Evolutionary conservation across 2,113 vertebrate genomes (phyloP).

Genomic region (Pantherophis guttatus): DNA sequence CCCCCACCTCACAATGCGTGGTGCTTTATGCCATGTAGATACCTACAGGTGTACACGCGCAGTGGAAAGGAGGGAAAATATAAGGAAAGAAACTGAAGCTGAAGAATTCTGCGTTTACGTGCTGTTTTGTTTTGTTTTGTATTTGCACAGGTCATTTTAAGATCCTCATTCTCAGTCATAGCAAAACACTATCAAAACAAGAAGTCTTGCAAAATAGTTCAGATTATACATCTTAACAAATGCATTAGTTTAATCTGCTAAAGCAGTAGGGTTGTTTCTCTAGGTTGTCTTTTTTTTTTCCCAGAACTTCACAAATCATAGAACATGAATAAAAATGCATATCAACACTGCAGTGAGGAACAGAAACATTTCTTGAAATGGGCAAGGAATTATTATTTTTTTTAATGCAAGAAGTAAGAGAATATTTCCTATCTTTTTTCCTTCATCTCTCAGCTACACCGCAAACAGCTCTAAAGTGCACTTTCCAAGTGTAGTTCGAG

Average conservation of each 20-base stretch:
- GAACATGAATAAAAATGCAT: constrained; percentile 72
- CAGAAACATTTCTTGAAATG: constrained; percentile 67
- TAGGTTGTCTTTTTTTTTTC: constrained; percentile 52
- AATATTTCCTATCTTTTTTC: constrained; percentile 72
- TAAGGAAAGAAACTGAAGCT: constrained; percentile 67
- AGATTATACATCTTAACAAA: constrained; percentile 70
- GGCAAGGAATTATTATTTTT: constrained; percentile 51
- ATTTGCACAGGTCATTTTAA: constrained; percentile 71
- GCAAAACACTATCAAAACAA: constrained; percentile 73
- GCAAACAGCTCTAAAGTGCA: constrained; percentile 74
- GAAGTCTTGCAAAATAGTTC: constrained; percentile 73
- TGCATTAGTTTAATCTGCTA: constrained; percentile 68
- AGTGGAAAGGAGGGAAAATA: constrained; percentile 42
- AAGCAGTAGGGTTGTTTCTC: constrained; percentile 70
- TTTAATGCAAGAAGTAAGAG: constrained; percentile 72
- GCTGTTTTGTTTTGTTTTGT: constrained; percentile 59
- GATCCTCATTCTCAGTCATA: constrained; percentile 62
- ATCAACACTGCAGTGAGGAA: constrained; percentile 72
- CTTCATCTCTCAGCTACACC: constrained; percentile 74
- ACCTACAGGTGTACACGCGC: constrained; percentile 1
- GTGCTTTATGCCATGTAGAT: constrained; percentile 53
- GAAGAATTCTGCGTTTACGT: constrained; percentile 68
- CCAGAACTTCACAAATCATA: constrained; percentile 72
- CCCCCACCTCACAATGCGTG: constrained; percentile 1
- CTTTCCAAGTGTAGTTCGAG: constrained; percentile 77